phyloP scores from a whole-genome alignment of 2,888 invertebrate genomes.

The Zaprionus obscuricornis region DNA sequence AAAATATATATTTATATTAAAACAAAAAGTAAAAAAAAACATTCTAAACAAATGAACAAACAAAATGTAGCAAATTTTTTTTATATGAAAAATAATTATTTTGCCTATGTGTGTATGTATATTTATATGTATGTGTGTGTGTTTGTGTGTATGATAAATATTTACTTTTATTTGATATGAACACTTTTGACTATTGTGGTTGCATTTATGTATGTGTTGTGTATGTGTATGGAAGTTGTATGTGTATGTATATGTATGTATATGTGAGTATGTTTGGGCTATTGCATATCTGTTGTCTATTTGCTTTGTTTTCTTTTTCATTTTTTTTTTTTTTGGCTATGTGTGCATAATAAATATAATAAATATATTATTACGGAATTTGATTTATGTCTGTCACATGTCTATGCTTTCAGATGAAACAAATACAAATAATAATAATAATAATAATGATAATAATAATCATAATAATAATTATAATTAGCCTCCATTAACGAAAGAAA shows the following conservation, averaged over 20 bases:
- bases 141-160: too few relatives aligned
- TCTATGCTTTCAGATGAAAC: constrained; percentile 27
- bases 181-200: constrained; percentile 73
- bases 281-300: too few relatives aligned
- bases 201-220: constrained; percentile 24
- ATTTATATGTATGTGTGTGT: too few relatives aligned
- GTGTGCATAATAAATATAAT: constrained; percentile 36
- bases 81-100: constrained; percentile 51
- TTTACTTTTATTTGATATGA: constrained; percentile 63
- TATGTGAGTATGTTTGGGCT: constrained; percentile 56
- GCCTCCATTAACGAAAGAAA: constrained; percentile 63
- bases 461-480: constrained; percentile 67
- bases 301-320: too few relatives aligned
- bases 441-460: too few relatives aligned
- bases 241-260: constrained; percentile 28
- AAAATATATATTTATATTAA: too few relatives aligned
- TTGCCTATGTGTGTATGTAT: too few relatives aligned
- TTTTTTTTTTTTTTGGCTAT: constrained; percentile 44
- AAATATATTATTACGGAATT: constrained; percentile 49
- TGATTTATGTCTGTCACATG: constrained; percentile 35
- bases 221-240: too few relatives aligned
- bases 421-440: constrained; percentile 32
- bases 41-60: too few relatives aligned
- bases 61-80: constrained; percentile 63
- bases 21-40: constrained; percentile 29